phyloP scores from a whole-genome alignment of 2,888 invertebrate species.

The Drosophila kuntzei region DNA sequence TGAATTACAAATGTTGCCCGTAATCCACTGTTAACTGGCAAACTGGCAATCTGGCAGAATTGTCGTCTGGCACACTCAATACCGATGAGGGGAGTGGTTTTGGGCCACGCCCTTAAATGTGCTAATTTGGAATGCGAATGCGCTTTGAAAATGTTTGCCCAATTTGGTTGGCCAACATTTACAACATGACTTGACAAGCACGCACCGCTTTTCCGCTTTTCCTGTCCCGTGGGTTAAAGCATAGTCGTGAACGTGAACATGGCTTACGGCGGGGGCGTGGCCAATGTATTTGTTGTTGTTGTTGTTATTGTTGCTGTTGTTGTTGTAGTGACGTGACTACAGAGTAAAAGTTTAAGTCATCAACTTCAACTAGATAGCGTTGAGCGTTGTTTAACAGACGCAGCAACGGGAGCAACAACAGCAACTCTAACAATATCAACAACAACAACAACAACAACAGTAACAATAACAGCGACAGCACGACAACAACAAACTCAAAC shows the following conservation, averaged over 20 bases:
- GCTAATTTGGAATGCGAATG: conserved; percentile 73
- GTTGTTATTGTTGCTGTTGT: not conserved
- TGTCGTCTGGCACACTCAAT: conserved; percentile 7
- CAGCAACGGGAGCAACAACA: conserved; percentile 20
- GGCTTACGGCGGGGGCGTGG: conserved; percentile 24
- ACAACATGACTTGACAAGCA: conserved; percentile 79
- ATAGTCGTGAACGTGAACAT: conserved; percentile 19
- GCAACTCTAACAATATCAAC: conserved; percentile 20
- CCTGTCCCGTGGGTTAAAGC: not conserved
- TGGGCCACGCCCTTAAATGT: conserved; percentile 53
- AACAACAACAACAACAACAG: conserved; percentile 4
- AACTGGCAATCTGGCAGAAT: conserved; percentile 10
- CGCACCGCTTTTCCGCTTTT: conserved; percentile 51
- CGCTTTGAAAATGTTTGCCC: conserved; percentile 77
- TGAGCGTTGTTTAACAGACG: conserved; percentile 69
- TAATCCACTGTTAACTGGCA: conserved; percentile 40
- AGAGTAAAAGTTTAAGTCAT: conserved; percentile 71
- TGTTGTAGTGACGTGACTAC: conserved; percentile 68
- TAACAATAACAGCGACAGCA: not conserved
- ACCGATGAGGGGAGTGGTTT: too few relatives aligned
- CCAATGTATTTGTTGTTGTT: conserved; percentile 9
- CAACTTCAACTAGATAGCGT: conserved; percentile 76
- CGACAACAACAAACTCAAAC: conserved; percentile 9
- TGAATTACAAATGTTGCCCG: conserved; percentile 72
- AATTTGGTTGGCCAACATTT: conserved; percentile 79